phyloP scores from a whole-genome alignment of 2,888 invertebrate genomes.

The Pheosia gnoma region DNA sequence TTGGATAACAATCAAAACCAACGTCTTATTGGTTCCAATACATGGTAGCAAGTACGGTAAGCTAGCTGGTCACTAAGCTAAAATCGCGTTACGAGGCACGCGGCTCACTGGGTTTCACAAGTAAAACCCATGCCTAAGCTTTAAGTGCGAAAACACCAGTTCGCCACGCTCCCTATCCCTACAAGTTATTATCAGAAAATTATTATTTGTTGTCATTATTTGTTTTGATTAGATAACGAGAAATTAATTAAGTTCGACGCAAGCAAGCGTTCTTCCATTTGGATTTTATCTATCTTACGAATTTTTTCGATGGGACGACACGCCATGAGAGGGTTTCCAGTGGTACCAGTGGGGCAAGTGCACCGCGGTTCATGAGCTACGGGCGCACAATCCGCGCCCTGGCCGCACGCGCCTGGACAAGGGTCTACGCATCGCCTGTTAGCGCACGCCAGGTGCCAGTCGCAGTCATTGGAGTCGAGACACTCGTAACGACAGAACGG shows the following conservation, averaged over 20 bases:
- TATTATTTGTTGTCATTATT: slow-evolving; percentile 6
- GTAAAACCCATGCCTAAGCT: slow-evolving; percentile 84
- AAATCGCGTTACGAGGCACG: slow-evolving; percentile 32
- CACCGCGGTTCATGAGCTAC: slow-evolving; percentile 89
- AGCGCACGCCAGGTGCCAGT: slow-evolving; percentile 87
- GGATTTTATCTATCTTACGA: slow-evolving; percentile 72
- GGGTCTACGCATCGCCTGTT: slow-evolving; percentile 89
- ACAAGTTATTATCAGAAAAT: slow-evolving; percentile 15
- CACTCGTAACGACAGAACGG: slow-evolving; percentile 91
- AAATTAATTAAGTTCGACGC: slow-evolving; percentile 14
- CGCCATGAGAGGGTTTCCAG: slow-evolving; percentile 89
- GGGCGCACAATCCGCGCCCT: slow-evolving; percentile 88
- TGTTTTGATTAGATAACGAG: neutral
- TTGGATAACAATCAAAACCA: slow-evolving; percentile 16
- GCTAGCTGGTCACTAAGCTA: slow-evolving; percentile 51
- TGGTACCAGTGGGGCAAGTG: slow-evolving; percentile 86
- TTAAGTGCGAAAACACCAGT: slow-evolving; percentile 75
- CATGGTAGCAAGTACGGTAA: slow-evolving; percentile 56
- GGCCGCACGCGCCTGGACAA: slow-evolving; percentile 90
- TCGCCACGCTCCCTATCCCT: slow-evolving; percentile 40
- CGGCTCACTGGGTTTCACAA: slow-evolving; percentile 69
- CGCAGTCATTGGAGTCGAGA: slow-evolving; percentile 88
- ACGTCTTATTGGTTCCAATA: slow-evolving; percentile 13
- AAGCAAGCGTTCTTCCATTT: slow-evolving; percentile 64
- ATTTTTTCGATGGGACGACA: slow-evolving; percentile 84